phyloP scores from a whole-genome alignment of 2,888 invertebrate species.

The Choristoneura rosaceana region DNA sequence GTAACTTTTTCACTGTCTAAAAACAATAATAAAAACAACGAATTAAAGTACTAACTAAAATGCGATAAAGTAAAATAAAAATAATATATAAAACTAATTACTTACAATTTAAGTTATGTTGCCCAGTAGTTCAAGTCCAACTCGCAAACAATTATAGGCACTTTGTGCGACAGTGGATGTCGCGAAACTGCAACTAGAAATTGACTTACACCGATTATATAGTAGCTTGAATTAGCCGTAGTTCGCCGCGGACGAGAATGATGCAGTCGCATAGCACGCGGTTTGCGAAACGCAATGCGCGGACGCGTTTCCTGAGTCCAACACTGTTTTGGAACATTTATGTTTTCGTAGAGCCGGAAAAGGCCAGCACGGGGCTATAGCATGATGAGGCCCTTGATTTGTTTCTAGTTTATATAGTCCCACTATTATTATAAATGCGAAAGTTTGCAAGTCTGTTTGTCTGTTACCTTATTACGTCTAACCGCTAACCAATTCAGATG shows the following conservation, averaged over 20 bases:
- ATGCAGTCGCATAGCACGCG: conserved; percentile 6
- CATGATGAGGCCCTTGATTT: too few species aligned
- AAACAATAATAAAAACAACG: too few species aligned
- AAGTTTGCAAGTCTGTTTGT: too few species aligned
- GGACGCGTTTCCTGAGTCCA: conserved; percentile 2
- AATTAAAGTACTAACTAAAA: too few species aligned
- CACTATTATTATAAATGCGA: too few species aligned
- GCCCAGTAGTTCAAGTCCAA: not conserved
- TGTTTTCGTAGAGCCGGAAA: not conserved
- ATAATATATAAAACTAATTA: not conserved
- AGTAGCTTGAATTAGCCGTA: conserved; percentile 29
- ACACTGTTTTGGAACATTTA: not conserved
- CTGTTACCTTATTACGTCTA: too few species aligned
- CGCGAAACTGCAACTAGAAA: conserved; percentile 52
- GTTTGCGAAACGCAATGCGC: not conserved
- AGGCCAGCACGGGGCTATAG: too few species aligned
- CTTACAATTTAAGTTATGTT: conserved; percentile 21
- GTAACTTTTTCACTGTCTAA: too few species aligned
- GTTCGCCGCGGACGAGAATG: conserved; percentile 11
- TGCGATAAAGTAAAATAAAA: not conserved
- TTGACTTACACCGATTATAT: conserved; percentile 52
- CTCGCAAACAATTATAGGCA: conserved; percentile 13
- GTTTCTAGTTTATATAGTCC: too few species aligned
- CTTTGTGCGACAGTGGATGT: conserved; percentile 48
- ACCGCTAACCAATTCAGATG: too few species aligned